Conservation (phyloP, 2,797 vertebrate genomes). For the Sebastes melanostomus region DNA sequence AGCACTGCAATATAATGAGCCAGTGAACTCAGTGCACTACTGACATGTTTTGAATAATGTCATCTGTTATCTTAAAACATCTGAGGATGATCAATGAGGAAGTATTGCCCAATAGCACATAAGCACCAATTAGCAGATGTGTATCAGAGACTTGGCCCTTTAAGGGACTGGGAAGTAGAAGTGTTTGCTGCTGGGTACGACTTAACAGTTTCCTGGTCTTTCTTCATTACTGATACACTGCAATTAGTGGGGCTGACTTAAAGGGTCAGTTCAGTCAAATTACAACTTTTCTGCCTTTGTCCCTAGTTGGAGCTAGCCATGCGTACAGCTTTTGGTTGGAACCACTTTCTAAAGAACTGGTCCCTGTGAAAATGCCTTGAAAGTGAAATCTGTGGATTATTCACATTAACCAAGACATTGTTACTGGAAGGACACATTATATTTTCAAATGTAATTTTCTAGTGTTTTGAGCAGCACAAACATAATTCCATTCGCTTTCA, state of each 20-base stretch:
- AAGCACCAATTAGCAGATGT: slow-evolving; percentile 38
- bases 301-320: background rate
- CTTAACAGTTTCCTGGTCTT: background rate
- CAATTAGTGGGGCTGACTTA: slow-evolving; percentile 10
- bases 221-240: slow-evolving; percentile 2
- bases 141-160: slow-evolving; percentile 18
- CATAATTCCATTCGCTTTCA: background rate
- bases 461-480: background rate
- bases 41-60: slow-evolving; percentile 37
- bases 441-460: background rate
- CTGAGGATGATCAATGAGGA: slow-evolving; percentile 34
- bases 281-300: background rate
- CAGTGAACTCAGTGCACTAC: background rate
- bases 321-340: background rate
- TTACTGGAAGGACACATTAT: background rate
- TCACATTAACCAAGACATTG: background rate
- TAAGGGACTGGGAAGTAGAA: slow-evolving; percentile 1
- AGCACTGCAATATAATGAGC: slow-evolving; percentile 31
- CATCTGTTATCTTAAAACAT: slow-evolving; percentile 10
- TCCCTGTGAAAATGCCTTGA: background rate
- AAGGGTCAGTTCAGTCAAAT: slow-evolving; percentile 15
- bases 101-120: slow-evolving; percentile 10
- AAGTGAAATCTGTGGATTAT: background rate
- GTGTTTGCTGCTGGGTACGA: slow-evolving; percentile 14
- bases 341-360: background rate